These are phyloP conservation scores for Neopipo cinnamomea DNA, from an alignment of 2,113 vertebrate genomes.

Conservation along the genomic window DNA sequence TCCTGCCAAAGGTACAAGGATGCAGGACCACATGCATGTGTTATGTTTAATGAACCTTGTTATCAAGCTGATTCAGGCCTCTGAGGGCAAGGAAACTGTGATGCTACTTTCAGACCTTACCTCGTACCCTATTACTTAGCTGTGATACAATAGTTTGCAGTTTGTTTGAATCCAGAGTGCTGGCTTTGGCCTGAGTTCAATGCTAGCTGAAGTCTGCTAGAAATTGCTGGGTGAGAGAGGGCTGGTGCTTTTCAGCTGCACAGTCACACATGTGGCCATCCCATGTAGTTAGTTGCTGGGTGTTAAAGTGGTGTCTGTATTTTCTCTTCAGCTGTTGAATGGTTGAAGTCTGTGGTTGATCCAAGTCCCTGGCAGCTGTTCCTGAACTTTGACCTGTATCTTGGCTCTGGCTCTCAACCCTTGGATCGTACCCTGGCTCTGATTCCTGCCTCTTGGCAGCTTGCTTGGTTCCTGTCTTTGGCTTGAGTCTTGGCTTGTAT, in stretches of 20 bases:
- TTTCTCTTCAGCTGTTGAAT: not conserved
- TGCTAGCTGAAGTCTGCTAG: not conserved
- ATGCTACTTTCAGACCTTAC: not conserved
- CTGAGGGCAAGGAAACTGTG: not conserved
- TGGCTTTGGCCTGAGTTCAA: not conserved
- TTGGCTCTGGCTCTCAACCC: not conserved
- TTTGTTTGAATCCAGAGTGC: not conserved
- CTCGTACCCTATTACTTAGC: not conserved
- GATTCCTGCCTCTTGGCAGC: slow-evolving; percentile 1
- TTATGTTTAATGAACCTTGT: not conserved
- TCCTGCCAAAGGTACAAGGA: not conserved
- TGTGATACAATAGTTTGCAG: not conserved
- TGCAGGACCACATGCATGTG: not conserved
- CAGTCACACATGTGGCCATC: not conserved
- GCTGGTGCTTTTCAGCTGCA: not conserved
- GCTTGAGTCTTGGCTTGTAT: not conserved
- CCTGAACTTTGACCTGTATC: slow-evolving; percentile 43
- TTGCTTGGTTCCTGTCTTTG: not conserved
- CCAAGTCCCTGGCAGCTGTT: slow-evolving; percentile 15
- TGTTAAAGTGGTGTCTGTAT: not conserved
- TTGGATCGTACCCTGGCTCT: slow-evolving; percentile 11
- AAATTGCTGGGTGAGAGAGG: not conserved
- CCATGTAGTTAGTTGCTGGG: not conserved
- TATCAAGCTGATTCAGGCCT: not conserved
- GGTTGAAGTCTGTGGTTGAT: not conserved